Evolutionary conservation across 1,140 invertebrate species (phyloP), one percentile per base, ranked within the genome.

Genomic region (Rhopalosiphum padi): DNA sequence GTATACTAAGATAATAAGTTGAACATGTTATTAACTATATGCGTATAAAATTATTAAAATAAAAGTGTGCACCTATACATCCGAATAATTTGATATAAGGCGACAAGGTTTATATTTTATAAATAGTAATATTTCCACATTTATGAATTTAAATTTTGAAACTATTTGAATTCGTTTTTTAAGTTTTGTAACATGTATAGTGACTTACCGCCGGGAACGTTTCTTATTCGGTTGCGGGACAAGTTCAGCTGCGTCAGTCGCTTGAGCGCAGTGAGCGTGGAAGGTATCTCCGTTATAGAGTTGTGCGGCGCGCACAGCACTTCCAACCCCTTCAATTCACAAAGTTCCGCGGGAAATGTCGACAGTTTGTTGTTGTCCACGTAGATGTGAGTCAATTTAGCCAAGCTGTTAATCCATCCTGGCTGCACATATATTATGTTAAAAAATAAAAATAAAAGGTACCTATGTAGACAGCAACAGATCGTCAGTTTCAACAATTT

Each of bases 371-470:
- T 93, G n/a, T 93, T 93, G 48, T 37, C 91, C 23, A 93, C 0
- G 46, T 93, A 93, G 9, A 93, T 85, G 35, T 93, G 91, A 30
- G 91, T 53, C 25, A 93, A 43, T 22, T 93, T 93, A 18, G 8
- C 23, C 91, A 93, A 55, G 9, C 82, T 85, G 35, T 93, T 93
- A 48, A 93, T 93, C 91, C 91, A 93, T 93, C 5, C 53, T 6
- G 91, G 91, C 91, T 93, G 25, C 25, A 77, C 9, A n/a, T 43
- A 88, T n/a, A n/a, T 88, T n/a, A 48, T 48, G 60, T 77, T n/a
- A 60, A 60, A 77, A 77, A 77, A n/a, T n/a, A 60, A 60, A 77
- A 77, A 77, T 68, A 3, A 77, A 77, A 77, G 18, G 5, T 2
- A 51, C 30, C 0, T 77, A 18, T 77, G 18, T 77, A 77, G 11